Base-by-base conservation (phyloP, 2,797 vertebrate genomes). In the Lindbergichthys nudifrons region DNA sequence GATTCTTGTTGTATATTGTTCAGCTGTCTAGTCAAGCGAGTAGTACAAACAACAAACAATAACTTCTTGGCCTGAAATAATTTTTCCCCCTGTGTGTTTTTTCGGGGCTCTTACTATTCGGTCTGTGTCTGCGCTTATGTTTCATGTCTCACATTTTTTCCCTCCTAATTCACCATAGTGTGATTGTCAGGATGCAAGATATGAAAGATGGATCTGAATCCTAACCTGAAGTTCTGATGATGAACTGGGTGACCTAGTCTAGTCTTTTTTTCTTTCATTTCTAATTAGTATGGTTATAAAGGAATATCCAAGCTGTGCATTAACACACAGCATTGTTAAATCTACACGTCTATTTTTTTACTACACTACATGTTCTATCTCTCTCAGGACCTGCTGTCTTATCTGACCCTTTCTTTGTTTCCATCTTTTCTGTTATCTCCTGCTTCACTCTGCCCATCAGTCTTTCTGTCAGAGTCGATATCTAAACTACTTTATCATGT, bases 231-330 rank as follows among this genome's bases (percentile, higher is more conserved):
- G 63, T 23, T 16, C 45, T 62, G 53, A 52, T 61, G 64, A 77
- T 75, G 52, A 57, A 45, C 73, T 30, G 16, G 51, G 53, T 83
- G 86, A 87, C 78, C 60, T 65, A 42, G 66, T 68, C 43, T 75
- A 50, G 45, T 18, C 69, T 50, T 19, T 75, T 57, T 41, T 42
- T 46, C 19, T 50, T 3, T 50, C 36, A 15, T 47, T 41, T 73
- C 16, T 47, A 19, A 48, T 73, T 48, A 57, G 12, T 30, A 58
- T 39, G 45, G 52, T 59, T 75, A 65, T 66, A 65, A 70, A 36
- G 50, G 16, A 9, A 8, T 67, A 66, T 64, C 36, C n/a, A 58
- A 42, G 51, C 56, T 45, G 13, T 60, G 32, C 39, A 46, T 57
- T 75, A 64, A 46, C 47, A 53, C 21, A 77, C 39, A 65, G 50